phyloP scores from a whole-genome alignment of 2,888 invertebrate species.

The Stenoptilia bipunctidactyla region DNA sequence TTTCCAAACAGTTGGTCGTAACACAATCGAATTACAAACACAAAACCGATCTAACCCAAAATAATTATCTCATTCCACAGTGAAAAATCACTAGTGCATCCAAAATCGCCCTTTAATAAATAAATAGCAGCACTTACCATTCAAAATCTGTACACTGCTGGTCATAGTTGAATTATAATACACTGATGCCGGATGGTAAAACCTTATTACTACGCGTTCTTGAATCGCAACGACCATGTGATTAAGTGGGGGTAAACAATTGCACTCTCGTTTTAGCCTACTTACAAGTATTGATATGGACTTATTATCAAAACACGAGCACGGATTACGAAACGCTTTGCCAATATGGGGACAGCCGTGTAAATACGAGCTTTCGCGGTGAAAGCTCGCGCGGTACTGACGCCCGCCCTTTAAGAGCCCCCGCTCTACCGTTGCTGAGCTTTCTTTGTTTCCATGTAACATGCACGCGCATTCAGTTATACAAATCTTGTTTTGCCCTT shows the following conservation, averaged over 20 bases:
- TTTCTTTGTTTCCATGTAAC: slow-evolving; percentile 1
- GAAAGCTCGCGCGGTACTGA: slow-evolving; percentile 47
- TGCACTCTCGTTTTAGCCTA: background rate
- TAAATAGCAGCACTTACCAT: slow-evolving; percentile 14
- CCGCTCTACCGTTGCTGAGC: slow-evolving; percentile 18
- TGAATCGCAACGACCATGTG: slow-evolving; percentile 22
- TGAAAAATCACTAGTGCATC: too few species aligned
- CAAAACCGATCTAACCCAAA: too few species aligned
- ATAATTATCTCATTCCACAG: too few species aligned
- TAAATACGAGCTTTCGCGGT: slow-evolving; percentile 28
- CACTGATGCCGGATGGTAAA: too few species aligned
- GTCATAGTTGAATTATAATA: slow-evolving; percentile 11
- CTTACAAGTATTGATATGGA: too few species aligned
- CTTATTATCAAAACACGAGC: slow-evolving; percentile 22
- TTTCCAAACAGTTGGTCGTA: too few species aligned
- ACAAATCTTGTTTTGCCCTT: too few species aligned
- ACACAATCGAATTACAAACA: too few species aligned
- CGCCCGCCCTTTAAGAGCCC: slow-evolving; percentile 34
- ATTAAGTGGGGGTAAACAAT: too few species aligned
- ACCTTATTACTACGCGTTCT: too few species aligned
- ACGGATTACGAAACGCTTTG: slow-evolving; percentile 21
- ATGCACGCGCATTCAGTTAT: too few species aligned
- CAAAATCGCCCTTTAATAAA: slow-evolving; percentile 4
- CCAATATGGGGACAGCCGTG: slow-evolving; percentile 14
- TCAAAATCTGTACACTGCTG: slow-evolving; percentile 11